Percentiles rank a stretch among this genome's conserved stretches.
phyloP scores from a whole-genome alignment of 2,888 invertebrate genomes.

The Meteorus colon region DNA sequence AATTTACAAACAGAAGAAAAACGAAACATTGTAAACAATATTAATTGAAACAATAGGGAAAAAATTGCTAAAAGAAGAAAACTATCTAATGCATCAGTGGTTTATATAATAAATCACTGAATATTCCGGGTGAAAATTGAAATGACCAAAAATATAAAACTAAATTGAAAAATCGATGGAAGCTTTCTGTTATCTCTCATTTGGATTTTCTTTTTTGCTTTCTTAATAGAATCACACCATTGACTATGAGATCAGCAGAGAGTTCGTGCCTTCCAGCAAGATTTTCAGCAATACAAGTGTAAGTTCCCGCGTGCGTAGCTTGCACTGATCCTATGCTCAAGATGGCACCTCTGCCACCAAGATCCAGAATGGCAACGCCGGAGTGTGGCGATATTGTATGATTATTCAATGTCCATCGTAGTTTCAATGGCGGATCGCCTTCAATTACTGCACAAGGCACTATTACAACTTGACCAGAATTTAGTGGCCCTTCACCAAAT shows the following conservation, averaged over 20 bases:
- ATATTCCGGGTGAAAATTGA: background rate
- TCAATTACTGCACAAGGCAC: conserved; percentile 78
- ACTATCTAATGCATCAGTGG: conserved; percentile 10
- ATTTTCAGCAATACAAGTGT: conserved; percentile 78
- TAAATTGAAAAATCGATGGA: conserved; percentile 11
- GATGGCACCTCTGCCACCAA: conserved; percentile 80
- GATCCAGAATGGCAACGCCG: conserved; percentile 76
- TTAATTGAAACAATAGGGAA: background rate
- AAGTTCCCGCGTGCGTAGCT: conserved; percentile 77
- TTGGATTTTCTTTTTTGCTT: background rate
- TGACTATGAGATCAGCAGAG: conserved; percentile 76
- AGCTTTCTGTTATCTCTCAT: conserved; percentile 28
- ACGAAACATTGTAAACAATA: background rate
- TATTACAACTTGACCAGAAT: conserved; percentile 78
- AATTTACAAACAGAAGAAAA: background rate
- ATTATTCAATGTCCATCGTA: conserved; percentile 77
- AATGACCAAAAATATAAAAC: background rate
- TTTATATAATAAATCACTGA: background rate
- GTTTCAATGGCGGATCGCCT: conserved; percentile 80
- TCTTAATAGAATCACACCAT: conserved; percentile 64
- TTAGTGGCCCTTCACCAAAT: conserved; percentile 78
- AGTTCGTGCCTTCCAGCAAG: conserved; percentile 76
- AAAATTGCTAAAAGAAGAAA: background rate
- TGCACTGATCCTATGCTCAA: conserved; percentile 76
- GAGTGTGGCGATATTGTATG: conserved; percentile 71